These are phyloP conservation scores for Octodonta nipae DNA, from an alignment of 2,888 invertebrate genomes.

Conservation along the genomic window DNA sequence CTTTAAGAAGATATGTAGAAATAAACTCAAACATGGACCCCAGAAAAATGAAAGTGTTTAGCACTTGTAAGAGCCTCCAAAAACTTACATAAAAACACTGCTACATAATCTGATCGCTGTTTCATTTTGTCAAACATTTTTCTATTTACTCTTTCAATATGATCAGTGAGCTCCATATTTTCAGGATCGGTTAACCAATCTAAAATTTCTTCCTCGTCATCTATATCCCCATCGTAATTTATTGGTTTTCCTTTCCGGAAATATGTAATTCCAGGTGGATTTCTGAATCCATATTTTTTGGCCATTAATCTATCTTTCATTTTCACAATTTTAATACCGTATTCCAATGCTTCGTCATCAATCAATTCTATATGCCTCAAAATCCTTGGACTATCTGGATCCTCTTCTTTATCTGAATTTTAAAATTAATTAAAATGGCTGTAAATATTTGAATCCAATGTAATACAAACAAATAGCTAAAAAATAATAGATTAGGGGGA, in stretches of 20 bases:
- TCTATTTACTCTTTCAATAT: constrained; percentile 78
- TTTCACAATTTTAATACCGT: constrained; percentile 81
- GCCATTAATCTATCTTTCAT: constrained; percentile 81
- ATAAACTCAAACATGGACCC: no score
- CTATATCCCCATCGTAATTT: constrained; percentile 85
- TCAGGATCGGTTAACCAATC: constrained; percentile 89
- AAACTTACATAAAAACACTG: constrained; percentile 83
- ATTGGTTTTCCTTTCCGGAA: constrained; percentile 80
- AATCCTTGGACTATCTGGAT: constrained; percentile 64
- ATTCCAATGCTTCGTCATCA: constrained; percentile 82
- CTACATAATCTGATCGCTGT: constrained; percentile 77
- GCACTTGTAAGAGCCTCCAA: neutral
- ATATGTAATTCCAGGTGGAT: constrained; percentile 81
- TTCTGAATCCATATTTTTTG: constrained; percentile 80
- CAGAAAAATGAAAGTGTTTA: neutral
- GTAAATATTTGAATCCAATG: no score
- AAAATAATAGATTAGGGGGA: no score
- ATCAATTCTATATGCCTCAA: constrained; percentile 79
- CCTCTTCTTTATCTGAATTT: constrained; percentile 74
- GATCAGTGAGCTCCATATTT: constrained; percentile 87
- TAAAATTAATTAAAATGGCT: no score
- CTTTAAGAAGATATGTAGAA: no score
- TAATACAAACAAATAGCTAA: no score
- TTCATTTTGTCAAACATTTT: constrained; percentile 89
- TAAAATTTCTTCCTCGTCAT: constrained; percentile 75